Evolutionary conservation across 2,797 vertebrate species (phyloP), one percentile per base, ranked within the genome.

Genomic region (Rhinella marina): DNA sequence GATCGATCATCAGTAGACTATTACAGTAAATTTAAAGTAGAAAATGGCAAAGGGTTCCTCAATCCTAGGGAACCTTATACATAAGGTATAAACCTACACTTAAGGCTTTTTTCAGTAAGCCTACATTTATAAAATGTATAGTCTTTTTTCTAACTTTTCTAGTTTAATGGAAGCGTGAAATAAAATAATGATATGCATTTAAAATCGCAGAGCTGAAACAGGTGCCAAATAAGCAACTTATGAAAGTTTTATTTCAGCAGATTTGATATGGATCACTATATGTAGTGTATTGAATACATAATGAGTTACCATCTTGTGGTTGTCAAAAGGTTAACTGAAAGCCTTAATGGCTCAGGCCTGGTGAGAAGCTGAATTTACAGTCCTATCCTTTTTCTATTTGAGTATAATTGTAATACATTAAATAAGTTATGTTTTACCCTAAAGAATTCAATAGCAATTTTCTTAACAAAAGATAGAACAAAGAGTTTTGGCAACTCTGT

Each of bases 371-470:
- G n/a, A 54, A 68, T 82, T 66, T 82, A 68, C 61, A 66, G n/a
- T 10, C 61, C 23, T 68, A 62, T 66, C 9, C 62, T 48, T 68
- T 52, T 52, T 82, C 14, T 54, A 52, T 25, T 82, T 82, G 14
- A 61, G 13, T n/a, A n/a, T 48, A 75, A 84, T 76, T 84, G 56
- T 84, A 75, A 59, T 17, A 57, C 68, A 72, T 84, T 75, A 59
- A 84, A 84, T 32, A 41, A 75, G 16, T 61, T 84, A 76, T n/a
- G 70, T 56, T 84, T 84, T 73, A 84, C 82, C 70, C 70, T 61
- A 76, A 32, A 76, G 70, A 84, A 84, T 84, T 84, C 82, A 76
- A 29, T 75, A 84, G 70, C 70, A 75, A 73, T 84, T 76, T 76
- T 84, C 70, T 84, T 50, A 84, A 75, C 70, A 84, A 29, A 75